Conservation (phyloP, 2,113 vertebrate genomes). For the Gallinago media region DNA sequence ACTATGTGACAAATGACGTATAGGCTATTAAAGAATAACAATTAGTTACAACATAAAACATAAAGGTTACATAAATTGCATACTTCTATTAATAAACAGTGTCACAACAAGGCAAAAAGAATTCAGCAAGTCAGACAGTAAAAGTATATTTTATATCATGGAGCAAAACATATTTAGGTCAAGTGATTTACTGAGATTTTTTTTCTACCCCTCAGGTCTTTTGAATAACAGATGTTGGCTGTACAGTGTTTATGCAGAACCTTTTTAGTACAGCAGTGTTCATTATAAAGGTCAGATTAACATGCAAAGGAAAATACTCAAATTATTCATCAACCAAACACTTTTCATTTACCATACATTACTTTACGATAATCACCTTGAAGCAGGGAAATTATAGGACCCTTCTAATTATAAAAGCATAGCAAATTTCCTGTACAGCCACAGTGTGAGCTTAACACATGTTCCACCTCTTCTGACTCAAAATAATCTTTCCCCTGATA, state of each 20-base stretch:
- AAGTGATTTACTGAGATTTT: conserved; percentile 47
- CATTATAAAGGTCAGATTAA: conserved; percentile 72
- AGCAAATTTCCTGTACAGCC: neutral
- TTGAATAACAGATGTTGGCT: conserved; percentile 72
- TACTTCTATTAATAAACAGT: conserved; percentile 8
- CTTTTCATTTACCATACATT: conserved; percentile 59
- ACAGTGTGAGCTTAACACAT: neutral
- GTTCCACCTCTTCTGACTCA: neutral
- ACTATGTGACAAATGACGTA: conserved; percentile 59
- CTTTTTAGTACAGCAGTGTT: conserved; percentile 60
- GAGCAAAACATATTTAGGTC: conserved; percentile 62
- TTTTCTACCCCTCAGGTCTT: conserved; percentile 49
- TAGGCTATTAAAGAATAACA: conserved; percentile 54
- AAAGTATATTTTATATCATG: neutral
- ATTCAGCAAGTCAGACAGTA: conserved; percentile 5
- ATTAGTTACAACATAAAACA: conserved; percentile 38
- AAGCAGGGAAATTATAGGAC: neutral
- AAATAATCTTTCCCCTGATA: neutral
- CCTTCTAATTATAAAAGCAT: neutral
- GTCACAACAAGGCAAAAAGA: conserved; percentile 19
- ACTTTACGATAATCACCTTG: conserved; percentile 22
- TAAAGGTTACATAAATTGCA: conserved; percentile 53
- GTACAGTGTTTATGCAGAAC: conserved; percentile 51
- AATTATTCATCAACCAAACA: conserved; percentile 63
- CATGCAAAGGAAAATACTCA: conserved; percentile 48